These are phyloP conservation scores for Geodia barretti DNA, from an alignment of 37 sponge, comb jelly and placozoan genomes.

Conservation along the genomic window DNA sequence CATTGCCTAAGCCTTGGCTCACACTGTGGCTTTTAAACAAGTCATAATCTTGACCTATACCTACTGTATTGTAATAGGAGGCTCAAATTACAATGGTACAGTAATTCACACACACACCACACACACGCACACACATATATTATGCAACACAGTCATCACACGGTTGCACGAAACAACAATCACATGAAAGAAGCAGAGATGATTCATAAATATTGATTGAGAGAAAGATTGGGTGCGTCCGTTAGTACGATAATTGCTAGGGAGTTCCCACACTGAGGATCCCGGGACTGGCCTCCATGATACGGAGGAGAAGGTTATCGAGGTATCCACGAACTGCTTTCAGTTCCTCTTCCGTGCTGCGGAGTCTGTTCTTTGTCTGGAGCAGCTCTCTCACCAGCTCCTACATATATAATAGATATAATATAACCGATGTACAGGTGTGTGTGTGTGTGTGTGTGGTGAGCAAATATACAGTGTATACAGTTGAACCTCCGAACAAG, in stretches of 20 bases:
- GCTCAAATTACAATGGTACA: slow-evolving; percentile 22
- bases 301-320: slow-evolving; percentile 36
- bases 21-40: no score
- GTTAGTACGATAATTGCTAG: background rate
- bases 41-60: no score
- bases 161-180: no score
- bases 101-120: slow-evolving; percentile 42
- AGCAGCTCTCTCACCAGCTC: slow-evolving; percentile 57
- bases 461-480: background rate
- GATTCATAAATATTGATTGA: no score
- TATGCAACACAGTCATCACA: background rate
- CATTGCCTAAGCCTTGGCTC: no score
- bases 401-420: slow-evolving; percentile 11
- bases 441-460: no score
- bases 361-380: slow-evolving; percentile 4
- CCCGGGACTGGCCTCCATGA: slow-evolving; percentile 62
- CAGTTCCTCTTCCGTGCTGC: slow-evolving; percentile 24
- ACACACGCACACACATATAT: slow-evolving; percentile 33
- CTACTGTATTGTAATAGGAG: no score
- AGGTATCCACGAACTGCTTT: slow-evolving; percentile 30
- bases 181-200: no score
- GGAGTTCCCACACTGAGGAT: slow-evolving; percentile 5
- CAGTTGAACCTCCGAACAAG: no score
- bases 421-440: no score
- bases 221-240: no score